Conservation (phyloP, 2,888 invertebrate species). For the Troides aeacus region DNA sequence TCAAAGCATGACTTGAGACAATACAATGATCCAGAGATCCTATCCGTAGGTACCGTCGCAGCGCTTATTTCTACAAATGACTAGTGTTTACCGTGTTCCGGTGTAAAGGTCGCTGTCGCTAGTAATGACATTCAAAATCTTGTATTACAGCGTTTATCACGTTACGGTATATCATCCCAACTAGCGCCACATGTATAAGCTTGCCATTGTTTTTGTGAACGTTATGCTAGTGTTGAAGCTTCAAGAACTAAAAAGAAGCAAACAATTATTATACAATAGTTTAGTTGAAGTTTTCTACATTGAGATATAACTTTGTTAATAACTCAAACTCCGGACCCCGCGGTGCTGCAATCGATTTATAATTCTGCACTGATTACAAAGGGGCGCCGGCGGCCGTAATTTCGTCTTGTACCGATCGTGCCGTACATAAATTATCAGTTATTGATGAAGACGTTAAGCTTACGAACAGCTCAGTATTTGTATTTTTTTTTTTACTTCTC, state of each 20-base stretch:
- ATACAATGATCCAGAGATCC: too few relatives aligned
- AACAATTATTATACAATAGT: not conserved
- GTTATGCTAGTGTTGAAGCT: too few relatives aligned
- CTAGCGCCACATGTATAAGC: too few relatives aligned
- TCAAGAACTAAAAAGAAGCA: not conserved
- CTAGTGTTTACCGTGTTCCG: too few relatives aligned
- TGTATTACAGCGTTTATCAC: too few relatives aligned
- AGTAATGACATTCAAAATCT: too few relatives aligned
- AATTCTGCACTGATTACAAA: constrained; percentile 79
- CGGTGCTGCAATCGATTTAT: constrained; percentile 76
- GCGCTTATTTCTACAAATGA: too few relatives aligned
- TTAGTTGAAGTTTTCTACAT: constrained; percentile 35
- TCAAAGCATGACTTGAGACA: too few relatives aligned
- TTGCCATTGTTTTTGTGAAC: too few relatives aligned
- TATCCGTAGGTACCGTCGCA: too few relatives aligned
- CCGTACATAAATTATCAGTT: constrained; percentile 79
- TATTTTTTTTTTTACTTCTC: constrained; percentile 26
- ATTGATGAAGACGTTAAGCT: constrained; percentile 81
- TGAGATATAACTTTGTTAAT: constrained; percentile 64
- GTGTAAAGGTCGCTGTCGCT: too few relatives aligned
- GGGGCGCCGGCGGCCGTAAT: constrained; percentile 83
- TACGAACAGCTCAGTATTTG: constrained; percentile 56
- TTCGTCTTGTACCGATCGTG: constrained; percentile 78
- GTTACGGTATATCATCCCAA: too few relatives aligned
- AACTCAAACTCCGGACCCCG: constrained; percentile 59